Evolutionary conservation across 2,888 invertebrate species (phyloP), one percentile per base, ranked within the genome.

Genomic region (Dioctria rufipes): DNA sequence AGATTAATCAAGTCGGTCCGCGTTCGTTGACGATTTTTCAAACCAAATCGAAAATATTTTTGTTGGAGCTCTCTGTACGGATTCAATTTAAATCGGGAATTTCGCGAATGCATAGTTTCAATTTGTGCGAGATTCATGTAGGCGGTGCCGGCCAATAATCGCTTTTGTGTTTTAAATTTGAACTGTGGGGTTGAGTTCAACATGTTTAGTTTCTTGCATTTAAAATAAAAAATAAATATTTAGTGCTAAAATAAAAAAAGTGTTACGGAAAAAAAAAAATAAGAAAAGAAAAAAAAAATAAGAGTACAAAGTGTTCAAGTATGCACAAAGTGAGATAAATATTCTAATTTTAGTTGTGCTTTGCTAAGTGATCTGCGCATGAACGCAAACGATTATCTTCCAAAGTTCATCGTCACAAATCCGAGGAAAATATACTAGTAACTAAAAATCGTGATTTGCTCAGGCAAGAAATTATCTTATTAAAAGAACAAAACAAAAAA

Each of bases 311-410:
- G 46, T 46, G 46, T 46, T 46, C 5, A 46, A 46, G 51, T 39
- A 54, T 71, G 54, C 39, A 37, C 54, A 71, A 67, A 54, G 71
- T 71, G 71, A 71, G 51, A 40, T 51, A 54, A 49, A 71, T 25
- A 25, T 39, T 71, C 54, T 71, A 71, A 71, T 39, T 71, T 71
- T 71, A 51, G 49, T 54, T 51, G 71, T 71, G 75, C 25, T 25
- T 25, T 25, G 25, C 46, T 75, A 75, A 75, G 75, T 75, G 75
- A 60, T 58, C 40, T 58, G 61, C 61, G 61, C 61, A 75, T 75
- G 75, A 58, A 60, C 39, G 37, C 5, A 43, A 43, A 40, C 75
- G 42, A 61, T 75, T 61, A 60, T 75, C 75, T 39, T 11, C 37
- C 42, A 51, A 75, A 75, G 61, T 60, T 71, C 71, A 54, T 40